These are phyloP conservation scores for Chalcosyrphus nemorum DNA, from an alignment of 2,888 invertebrate species.

Conservation along the genomic window DNA sequence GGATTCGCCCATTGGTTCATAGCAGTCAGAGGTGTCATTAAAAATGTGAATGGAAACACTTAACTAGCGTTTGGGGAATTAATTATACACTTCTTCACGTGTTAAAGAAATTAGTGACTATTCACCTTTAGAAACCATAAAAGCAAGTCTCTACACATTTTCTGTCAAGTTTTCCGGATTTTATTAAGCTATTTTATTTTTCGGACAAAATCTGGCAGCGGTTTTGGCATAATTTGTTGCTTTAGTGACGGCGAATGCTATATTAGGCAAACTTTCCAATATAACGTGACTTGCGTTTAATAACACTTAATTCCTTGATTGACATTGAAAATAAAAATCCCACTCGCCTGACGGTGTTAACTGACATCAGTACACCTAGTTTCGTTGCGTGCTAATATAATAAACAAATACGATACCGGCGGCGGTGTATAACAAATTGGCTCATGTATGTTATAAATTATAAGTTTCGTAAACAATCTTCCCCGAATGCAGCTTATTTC, in stretches of 20 bases:
- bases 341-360: background rate
- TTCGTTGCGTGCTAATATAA: background rate
- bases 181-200: no score
- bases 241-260: no score
- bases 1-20: no score
- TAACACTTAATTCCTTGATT: background rate
- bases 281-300: background rate
- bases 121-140: no score
- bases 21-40: no score
- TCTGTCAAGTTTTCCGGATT: no score
- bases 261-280: background rate
- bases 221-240: background rate
- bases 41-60: no score
- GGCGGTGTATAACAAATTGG: background rate
- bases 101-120: no score
- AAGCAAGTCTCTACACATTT: no score
- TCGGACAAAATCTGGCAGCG: no score
- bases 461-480: background rate
- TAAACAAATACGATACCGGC: conserved; percentile 7
- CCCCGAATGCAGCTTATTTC: background rate
- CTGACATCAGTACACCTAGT: background rate
- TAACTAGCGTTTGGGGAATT: no score
- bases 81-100: no score
- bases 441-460: background rate
- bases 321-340: background rate